A percentile compares a stretch with the other conserved stretches of the same genome.
Evolutionary conservation across 2,797 vertebrate genomes (phyloP).

Genomic region (Acrocephalus scirpaceus): DNA sequence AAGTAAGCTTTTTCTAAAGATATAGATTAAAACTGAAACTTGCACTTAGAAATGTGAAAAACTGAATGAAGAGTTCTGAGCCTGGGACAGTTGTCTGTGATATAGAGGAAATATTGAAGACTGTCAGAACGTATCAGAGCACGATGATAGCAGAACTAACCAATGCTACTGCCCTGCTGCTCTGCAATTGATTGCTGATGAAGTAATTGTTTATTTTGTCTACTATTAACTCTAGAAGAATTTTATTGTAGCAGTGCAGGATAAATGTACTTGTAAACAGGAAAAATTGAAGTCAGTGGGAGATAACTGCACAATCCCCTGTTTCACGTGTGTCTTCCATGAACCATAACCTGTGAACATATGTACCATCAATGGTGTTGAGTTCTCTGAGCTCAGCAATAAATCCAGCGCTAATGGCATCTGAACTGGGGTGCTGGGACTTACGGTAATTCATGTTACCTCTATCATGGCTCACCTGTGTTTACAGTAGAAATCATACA

Average conservation of each 20-base stretch:
- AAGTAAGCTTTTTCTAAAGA: conserved; percentile 29
- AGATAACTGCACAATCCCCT: background rate
- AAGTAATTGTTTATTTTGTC: background rate
- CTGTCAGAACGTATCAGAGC: background rate
- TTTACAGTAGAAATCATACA: rapidly evolving
- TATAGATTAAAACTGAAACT: conserved; percentile 76
- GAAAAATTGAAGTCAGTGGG: background rate
- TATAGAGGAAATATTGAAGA: background rate
- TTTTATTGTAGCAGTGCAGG: background rate
- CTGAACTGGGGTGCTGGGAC: background rate
- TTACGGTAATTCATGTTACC: background rate
- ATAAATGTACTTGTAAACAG: background rate
- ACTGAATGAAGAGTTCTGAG: background rate
- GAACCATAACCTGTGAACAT: background rate
- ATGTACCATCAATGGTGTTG: background rate
- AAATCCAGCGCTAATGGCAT: background rate
- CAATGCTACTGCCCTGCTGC: background rate
- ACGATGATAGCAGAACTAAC: background rate
- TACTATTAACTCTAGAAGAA: background rate
- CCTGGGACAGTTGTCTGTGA: background rate
- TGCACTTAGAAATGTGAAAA: conserved; percentile 29
- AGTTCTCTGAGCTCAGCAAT: background rate
- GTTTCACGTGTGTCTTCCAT: background rate
- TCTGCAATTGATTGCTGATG: background rate
- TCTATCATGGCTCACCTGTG: background rate